Percentiles rank a stretch among this genome's conserved stretches.
phyloP scores from a whole-genome alignment of 2,888 invertebrate species.

The Clanis bilineata region DNA sequence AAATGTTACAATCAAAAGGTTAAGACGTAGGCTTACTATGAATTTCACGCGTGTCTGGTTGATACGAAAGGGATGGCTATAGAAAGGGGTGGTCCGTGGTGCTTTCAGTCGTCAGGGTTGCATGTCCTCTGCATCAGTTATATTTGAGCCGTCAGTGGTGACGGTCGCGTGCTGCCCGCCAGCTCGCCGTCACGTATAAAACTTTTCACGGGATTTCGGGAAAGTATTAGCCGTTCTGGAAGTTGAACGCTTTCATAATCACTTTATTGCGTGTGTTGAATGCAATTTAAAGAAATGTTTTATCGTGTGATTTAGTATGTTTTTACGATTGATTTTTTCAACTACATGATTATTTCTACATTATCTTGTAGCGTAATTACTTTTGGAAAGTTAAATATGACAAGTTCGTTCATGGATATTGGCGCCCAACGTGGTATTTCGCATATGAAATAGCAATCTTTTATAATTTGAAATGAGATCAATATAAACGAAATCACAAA shows the following conservation, averaged over 20 bases:
- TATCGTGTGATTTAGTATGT: conserved; percentile 54
- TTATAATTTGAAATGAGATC: not conserved
- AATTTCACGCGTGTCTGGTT: conserved; percentile 45
- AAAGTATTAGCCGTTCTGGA: conserved; percentile 55
- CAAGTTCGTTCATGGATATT: not conserved
- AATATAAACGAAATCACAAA: not conserved
- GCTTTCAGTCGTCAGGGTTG: conserved; percentile 49
- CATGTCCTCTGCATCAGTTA: conserved; percentile 64
- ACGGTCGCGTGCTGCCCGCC: conserved; percentile 47
- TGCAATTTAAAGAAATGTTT: conserved; percentile 54
- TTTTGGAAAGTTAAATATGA: not conserved
- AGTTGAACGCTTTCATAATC: conserved; percentile 64
- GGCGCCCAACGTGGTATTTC: conserved; percentile 5
- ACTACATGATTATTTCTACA: conserved; percentile 22
- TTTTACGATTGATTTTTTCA: conserved; percentile 27
- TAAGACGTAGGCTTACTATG: conserved; percentile 52
- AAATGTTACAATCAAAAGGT: conserved; percentile 56
- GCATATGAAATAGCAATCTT: not conserved
- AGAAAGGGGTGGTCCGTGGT: conserved; percentile 69
- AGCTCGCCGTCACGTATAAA: conserved; percentile 46
- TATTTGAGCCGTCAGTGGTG: conserved; percentile 42
- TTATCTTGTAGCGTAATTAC: too few relatives aligned
- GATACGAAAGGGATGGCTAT: conserved; percentile 57
- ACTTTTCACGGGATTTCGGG: conserved; percentile 75
- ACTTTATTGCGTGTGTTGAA: conserved; percentile 72